These are phyloP conservation scores for Hyposmocoma kahamanoa DNA, from an alignment of 1,140 invertebrate genomes.

Conservation along the genomic window DNA sequence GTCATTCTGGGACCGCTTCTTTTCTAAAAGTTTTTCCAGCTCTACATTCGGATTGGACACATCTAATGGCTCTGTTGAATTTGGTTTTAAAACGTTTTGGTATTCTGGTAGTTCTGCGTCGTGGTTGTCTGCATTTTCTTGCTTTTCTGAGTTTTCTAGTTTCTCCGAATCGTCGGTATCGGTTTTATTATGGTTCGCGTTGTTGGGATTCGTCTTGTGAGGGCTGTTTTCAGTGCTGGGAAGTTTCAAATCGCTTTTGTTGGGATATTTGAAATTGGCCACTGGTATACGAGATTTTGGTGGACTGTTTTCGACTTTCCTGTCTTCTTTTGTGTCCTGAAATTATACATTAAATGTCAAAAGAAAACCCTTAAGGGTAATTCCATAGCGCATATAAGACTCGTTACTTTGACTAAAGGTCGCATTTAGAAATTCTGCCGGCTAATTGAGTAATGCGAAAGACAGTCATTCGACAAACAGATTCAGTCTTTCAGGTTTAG, in stretches of 20 bases:
- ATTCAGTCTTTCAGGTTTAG: no score
- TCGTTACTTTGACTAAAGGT: no score
- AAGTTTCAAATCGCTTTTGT: slow-evolving; percentile 48
- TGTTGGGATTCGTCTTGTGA: no score
- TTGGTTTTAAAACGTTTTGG: slow-evolving; percentile 49
- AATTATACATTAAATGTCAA: no score
- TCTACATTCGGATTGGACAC: slow-evolving; percentile 15
- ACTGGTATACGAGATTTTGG: slow-evolving; percentile 64
- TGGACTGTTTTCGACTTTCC: slow-evolving; percentile 41
- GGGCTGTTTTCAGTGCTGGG: slow-evolving; percentile 57
- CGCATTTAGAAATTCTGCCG: no score
- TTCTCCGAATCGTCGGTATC: no score
- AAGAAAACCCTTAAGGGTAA: no score
- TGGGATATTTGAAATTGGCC: slow-evolving; percentile 67
- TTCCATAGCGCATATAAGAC: no score
- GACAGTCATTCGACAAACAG: no score
- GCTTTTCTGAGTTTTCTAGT: no score
- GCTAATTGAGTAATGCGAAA: no score
- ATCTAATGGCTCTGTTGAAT: slow-evolving; percentile 17
- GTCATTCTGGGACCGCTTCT: slow-evolving; percentile 31
- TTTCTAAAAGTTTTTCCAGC: slow-evolving; percentile 33
- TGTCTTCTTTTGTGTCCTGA: slow-evolving; percentile 37
- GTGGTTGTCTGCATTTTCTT: slow-evolving; percentile 12
- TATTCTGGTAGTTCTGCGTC: slow-evolving; percentile 55
- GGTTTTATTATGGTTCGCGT: slow-evolving; percentile 2